phyloP scores from a whole-genome alignment of 2,888 invertebrate genomes.

The Dryocosmus kuriphilus region DNA sequence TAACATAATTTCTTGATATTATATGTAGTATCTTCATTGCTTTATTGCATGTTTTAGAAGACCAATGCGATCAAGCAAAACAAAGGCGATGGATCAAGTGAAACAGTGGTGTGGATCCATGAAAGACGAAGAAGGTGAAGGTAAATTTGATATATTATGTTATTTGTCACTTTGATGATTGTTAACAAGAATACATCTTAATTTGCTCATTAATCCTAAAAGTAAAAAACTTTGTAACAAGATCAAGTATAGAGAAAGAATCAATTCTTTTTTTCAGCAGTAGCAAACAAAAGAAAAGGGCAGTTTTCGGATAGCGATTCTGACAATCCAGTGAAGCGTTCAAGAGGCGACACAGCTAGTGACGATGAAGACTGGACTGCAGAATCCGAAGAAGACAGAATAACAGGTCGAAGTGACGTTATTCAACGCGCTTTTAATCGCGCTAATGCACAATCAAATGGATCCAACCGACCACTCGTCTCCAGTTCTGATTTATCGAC shows the following conservation, averaged over 20 bases:
- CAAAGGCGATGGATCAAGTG: constrained; percentile 89
- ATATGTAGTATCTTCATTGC: neutral
- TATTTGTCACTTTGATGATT: too few species aligned
- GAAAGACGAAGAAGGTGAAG: constrained; percentile 79
- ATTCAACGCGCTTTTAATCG: constrained; percentile 75
- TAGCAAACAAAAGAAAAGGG: constrained; percentile 77
- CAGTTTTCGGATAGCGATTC: constrained; percentile 79
- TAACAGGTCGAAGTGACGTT: constrained; percentile 71
- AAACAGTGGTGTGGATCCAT: constrained; percentile 90
- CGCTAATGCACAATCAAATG: constrained; percentile 76
- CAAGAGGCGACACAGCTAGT: constrained; percentile 80
- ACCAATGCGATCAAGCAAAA: constrained; percentile 88
- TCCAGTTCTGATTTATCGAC: constrained; percentile 79
- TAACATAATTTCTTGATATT: neutral
- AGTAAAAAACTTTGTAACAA: too few species aligned
- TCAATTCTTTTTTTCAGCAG: constrained; percentile 46
- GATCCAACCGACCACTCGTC: constrained; percentile 70
- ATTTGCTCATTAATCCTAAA: too few species aligned
- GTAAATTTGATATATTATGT: constrained; percentile 58
- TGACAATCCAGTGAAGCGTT: constrained; percentile 79
- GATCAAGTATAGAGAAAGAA: neutral
- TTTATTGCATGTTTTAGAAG: constrained; percentile 77
- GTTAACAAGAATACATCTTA: too few species aligned
- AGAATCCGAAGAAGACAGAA: constrained; percentile 78
- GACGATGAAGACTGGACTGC: constrained; percentile 78